Base-by-base conservation (phyloP, 2,797 vertebrate genomes). In the Apodemus agrarius region DNA sequence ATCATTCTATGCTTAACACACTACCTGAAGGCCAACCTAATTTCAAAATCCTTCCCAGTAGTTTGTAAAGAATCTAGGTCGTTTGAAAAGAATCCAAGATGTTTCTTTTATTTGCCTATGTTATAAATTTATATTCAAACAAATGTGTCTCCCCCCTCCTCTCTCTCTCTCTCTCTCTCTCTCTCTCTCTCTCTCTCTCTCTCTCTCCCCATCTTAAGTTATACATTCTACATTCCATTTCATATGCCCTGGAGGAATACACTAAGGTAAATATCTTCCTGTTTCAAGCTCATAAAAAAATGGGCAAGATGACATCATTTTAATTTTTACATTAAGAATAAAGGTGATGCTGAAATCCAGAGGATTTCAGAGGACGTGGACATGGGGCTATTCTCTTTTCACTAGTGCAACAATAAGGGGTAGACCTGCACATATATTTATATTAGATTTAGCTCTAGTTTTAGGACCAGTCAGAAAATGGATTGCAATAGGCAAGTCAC, bases 391-490 rank as follows among this genome's bases (percentile, higher is more conserved):
- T 31, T 49, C 21, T 57, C 4, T 59, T 6, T 13, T 26, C 29
- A 4, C 19, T n/a, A 85, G 0, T 0, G 14, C n/a, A 63, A 7
- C 1, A 59, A 2, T 63, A 34, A 59, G 16, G 6, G 3, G 5
- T 6, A 72, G 57, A 52, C 17, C 49, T 13, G 5, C 29, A 84
- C n/a, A 74, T 16, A 37, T 40, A 31, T 13, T 16, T 14, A 31
- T 13, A 11, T 16, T 74, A 17, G 0, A 5, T 12, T 37, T 67
- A 40, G 37, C 22, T 46, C 3, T 75, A 29, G 24, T 46, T 22
- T 46, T 46, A 52, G 40, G 22, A 29, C 57, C 31, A 46, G 21
- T 54, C 21, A 82, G 61, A 54, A 17, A 17, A 9, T 69, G 40
- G 17, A 3, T 72, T n/a, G 69, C 54, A 26, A 5, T 16, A n/a